Evolutionary conservation across 2,113 vertebrate genomes (phyloP).

Genomic region (Sceloporus undulatus): DNA sequence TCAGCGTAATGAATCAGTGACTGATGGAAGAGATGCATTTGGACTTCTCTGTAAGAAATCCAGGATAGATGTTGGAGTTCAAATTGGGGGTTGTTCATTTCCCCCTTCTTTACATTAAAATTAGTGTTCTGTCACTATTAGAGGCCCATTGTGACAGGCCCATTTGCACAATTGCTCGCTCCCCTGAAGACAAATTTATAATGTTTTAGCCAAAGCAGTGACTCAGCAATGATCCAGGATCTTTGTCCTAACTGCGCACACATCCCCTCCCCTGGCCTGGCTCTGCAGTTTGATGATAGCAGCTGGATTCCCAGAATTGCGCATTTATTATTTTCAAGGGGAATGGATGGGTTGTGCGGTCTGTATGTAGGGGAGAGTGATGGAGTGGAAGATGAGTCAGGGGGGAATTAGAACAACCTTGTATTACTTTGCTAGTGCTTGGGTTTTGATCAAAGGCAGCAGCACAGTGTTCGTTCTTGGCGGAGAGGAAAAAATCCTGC

Average conservation of each 20-base stretch:
- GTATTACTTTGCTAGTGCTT: slow-evolving; percentile 61
- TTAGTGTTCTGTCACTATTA: background rate
- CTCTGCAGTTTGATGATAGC: slow-evolving; percentile 63
- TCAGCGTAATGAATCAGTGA: background rate
- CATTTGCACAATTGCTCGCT: slow-evolving; percentile 46
- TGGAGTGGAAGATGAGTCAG: slow-evolving; percentile 68
- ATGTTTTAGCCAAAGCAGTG: slow-evolving; percentile 51
- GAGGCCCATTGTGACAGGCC: slow-evolving; percentile 39
- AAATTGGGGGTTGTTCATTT: too few species aligned
- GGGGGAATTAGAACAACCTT: slow-evolving; percentile 67
- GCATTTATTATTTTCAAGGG: slow-evolving; percentile 63
- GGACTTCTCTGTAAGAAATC: background rate
- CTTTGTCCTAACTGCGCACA: slow-evolving; percentile 42
- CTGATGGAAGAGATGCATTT: background rate
- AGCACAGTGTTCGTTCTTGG: slow-evolving; percentile 64
- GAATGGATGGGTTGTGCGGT: background rate
- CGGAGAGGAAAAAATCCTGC: slow-evolving; percentile 53
- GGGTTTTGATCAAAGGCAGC: slow-evolving; percentile 67
- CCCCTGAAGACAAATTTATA: slow-evolving; percentile 45
- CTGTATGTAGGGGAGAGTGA: background rate
- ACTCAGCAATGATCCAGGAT: slow-evolving; percentile 67
- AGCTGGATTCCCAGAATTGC: slow-evolving; percentile 60
- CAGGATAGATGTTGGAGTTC: background rate
- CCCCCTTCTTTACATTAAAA: background rate
- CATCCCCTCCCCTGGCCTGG: background rate